Conservation (phyloP, 2,113 vertebrate genomes). For the Dolichotis patagonum region DNA sequence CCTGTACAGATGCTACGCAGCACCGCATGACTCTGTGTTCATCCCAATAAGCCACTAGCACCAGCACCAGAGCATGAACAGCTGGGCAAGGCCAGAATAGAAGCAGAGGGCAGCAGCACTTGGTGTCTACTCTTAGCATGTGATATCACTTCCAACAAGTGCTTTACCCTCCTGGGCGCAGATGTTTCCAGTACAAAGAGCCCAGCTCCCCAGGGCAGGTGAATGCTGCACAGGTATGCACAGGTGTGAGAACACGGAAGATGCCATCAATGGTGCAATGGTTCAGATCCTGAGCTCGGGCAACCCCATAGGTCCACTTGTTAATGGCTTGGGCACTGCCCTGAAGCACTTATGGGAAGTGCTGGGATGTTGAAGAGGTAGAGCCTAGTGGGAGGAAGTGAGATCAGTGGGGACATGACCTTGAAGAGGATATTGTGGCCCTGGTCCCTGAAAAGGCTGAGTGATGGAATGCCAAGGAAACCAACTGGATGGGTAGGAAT, state of each 20-base stretch:
- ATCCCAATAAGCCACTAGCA: not conserved
- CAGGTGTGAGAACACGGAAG: not conserved
- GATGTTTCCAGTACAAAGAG: not conserved
- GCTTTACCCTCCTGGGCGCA: not conserved
- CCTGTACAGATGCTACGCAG: not conserved
- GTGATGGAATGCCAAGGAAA: not conserved
- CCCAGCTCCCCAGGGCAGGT: not conserved
- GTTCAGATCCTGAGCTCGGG: not conserved
- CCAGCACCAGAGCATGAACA: not conserved
- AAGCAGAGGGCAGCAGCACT: not conserved
- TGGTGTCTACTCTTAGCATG: not conserved
- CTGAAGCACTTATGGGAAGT: not conserved
- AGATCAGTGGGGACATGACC: not conserved
- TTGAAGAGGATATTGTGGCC: not conserved
- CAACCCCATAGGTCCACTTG: not conserved
- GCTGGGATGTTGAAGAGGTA: not conserved
- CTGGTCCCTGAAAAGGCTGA: not conserved
- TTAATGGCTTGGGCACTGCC: not conserved
- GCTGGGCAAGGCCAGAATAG: not conserved
- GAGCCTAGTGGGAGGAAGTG: not conserved
- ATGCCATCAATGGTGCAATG: not conserved
- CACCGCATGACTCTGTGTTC: not conserved
- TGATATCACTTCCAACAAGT: not conserved
- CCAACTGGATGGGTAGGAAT: not conserved
- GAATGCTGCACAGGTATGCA: not conserved